Conservation (phyloP, 2,888 invertebrate genomes). For the Phymatocera aterrima region DNA sequence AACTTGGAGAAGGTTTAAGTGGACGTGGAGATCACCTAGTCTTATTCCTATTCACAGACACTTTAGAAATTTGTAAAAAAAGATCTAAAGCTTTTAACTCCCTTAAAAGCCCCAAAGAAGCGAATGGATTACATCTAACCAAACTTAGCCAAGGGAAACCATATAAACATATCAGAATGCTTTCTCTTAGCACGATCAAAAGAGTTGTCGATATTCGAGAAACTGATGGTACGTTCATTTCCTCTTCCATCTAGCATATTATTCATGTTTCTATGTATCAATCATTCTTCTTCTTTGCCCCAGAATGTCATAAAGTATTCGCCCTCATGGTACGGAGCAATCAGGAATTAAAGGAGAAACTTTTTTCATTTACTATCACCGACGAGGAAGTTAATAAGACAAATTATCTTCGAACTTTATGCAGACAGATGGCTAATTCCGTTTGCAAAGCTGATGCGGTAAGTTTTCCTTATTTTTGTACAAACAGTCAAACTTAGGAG, state of each 20-base stretch:
- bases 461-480: too few species aligned
- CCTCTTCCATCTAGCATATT: conserved; percentile 22
- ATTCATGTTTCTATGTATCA: not conserved
- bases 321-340: conserved; percentile 92
- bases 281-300: conserved; percentile 47
- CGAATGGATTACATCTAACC: conserved; percentile 78
- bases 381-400: conserved; percentile 90
- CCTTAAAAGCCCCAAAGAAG: conserved; percentile 82
- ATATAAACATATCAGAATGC: conserved; percentile 93
- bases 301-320: conserved; percentile 93
- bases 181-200: conserved; percentile 92
- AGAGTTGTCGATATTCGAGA: conserved; percentile 94
- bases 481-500: not conserved
- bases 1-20: conserved; percentile 89
- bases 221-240: conserved; percentile 85
- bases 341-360: conserved; percentile 90
- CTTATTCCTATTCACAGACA: conserved; percentile 95
- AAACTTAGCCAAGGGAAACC: conserved; percentile 85
- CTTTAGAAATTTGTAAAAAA: conserved; percentile 93
- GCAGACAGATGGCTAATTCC: conserved; percentile 94
- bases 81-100: conserved; percentile 86
- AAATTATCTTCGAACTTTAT: conserved; percentile 88
- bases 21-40: conserved; percentile 92
- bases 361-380: conserved; percentile 91
- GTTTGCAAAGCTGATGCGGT: conserved; percentile 95